These are phyloP conservation scores for Apis florea DNA, from an alignment of 1,140 invertebrate species.

Conservation along the genomic window DNA sequence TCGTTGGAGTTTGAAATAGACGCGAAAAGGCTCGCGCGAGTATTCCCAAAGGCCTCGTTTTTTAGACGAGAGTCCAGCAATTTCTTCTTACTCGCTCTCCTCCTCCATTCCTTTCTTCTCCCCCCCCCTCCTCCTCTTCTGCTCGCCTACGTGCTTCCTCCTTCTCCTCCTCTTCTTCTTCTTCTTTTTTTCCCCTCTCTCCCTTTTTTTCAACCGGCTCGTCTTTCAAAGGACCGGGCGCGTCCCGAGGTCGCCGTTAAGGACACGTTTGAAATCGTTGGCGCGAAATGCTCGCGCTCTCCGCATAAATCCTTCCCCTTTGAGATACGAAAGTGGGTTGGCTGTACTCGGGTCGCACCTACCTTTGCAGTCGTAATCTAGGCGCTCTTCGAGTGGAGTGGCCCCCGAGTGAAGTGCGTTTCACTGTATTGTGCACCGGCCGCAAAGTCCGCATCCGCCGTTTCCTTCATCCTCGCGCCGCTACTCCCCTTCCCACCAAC, in stretches of 20 bases:
- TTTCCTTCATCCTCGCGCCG: conserved; percentile 8
- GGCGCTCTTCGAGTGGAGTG: conserved; percentile 48
- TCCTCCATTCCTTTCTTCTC: neutral
- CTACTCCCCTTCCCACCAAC: neutral
- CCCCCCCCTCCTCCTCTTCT: neutral
- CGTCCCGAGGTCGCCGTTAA: conserved; percentile 37
- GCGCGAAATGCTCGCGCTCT: conserved; percentile 44
- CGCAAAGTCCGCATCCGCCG: conserved; percentile 21
- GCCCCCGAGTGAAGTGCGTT: conserved; percentile 52
- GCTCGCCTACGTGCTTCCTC: neutral
- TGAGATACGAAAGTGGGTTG: conserved; percentile 45
- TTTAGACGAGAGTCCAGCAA: conserved; percentile 31
- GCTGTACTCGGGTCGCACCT: conserved; percentile 48
- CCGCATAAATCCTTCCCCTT: conserved; percentile 41
- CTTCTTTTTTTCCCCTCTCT: neutral
- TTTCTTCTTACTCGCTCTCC: conserved; percentile 2
- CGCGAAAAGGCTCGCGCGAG: neutral
- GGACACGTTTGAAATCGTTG: conserved; percentile 50
- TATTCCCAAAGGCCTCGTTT: neutral
- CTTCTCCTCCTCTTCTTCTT: neutral
- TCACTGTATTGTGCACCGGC: conserved; percentile 47
- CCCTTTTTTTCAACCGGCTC: neutral
- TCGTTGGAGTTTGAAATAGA: neutral
- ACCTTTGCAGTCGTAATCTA: conserved; percentile 50
- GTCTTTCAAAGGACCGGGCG: conserved; percentile 39